Conservation (phyloP, 2,113 vertebrate genomes). For the Chaetura pelagica region DNA sequence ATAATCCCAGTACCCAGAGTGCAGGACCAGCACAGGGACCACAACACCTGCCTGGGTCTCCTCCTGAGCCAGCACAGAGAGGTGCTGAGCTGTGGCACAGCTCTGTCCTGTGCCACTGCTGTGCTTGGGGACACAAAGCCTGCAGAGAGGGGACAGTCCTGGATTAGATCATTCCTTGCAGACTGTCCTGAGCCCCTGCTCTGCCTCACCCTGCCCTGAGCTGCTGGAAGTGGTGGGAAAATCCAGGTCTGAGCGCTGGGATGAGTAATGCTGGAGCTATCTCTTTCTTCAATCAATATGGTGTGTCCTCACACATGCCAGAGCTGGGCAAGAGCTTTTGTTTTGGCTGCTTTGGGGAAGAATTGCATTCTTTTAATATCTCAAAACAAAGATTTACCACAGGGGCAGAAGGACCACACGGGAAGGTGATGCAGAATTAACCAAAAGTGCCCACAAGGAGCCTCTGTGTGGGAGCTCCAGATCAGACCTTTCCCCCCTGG, state of each 20-base stretch:
- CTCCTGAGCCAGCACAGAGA: neutral
- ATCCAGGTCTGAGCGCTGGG: neutral
- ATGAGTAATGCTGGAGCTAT: constrained; percentile 50
- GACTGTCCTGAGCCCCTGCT: neutral
- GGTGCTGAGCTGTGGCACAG: neutral
- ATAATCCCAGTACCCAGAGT: fast-evolving
- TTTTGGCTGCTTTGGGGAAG: constrained; percentile 48
- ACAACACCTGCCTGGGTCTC: neutral
- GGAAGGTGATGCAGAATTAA: neutral
- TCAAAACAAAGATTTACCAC: neutral
- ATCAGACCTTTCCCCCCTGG: fast-evolving
- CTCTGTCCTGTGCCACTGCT: neutral
- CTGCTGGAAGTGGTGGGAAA: constrained; percentile 53
- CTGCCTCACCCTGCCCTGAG: neutral
- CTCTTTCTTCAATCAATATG: neutral
- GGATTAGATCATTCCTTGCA: neutral
- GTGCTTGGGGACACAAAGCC: neutral
- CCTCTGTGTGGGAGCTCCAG: neutral
- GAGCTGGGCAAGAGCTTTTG: constrained; percentile 35
- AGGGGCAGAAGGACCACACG: constrained; percentile 18
- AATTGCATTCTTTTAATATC: constrained; percentile 60
- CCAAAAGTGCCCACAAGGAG: neutral
- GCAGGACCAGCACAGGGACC: neutral
- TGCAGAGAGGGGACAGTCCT: fast-evolving
- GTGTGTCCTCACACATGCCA: constrained; percentile 29